phyloP scores from a whole-genome alignment of 2,113 vertebrate species.

The Scomber scombrus region DNA sequence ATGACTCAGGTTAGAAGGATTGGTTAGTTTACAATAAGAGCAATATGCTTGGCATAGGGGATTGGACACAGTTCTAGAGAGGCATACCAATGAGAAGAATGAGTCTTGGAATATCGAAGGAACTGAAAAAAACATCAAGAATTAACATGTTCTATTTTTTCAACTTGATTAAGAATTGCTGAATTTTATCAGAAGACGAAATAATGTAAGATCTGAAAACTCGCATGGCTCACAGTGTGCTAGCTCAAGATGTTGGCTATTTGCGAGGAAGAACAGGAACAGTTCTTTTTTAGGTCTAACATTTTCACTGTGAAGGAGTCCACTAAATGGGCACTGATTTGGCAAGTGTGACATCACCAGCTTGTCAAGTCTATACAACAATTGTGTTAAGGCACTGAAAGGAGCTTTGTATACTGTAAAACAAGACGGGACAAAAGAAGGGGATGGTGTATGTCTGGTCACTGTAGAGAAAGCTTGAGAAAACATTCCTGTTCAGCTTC shows the following conservation, averaged over 20 bases:
- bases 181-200: not conserved
- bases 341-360: conserved; percentile 67
- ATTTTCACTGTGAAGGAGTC: conserved; percentile 34
- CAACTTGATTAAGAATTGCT: not conserved
- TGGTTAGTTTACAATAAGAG: not conserved
- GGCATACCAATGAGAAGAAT: not conserved
- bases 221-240: not conserved
- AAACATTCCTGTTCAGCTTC: conserved; percentile 64
- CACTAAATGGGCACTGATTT: conserved; percentile 47
- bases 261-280: conserved; percentile 26
- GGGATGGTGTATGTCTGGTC: conserved; percentile 42
- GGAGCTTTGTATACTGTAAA: conserved; percentile 65
- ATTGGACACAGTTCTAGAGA: not conserved
- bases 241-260: conserved; percentile 11
- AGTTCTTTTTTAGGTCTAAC: conserved; percentile 41
- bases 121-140: not conserved
- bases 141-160: not conserved
- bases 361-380: conserved; percentile 65
- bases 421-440: conserved; percentile 48
- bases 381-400: conserved; percentile 60
- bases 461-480: conserved; percentile 48
- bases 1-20: not conserved
- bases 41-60: not conserved
- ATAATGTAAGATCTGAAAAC: conserved; percentile 15
- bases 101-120: not conserved